These are phyloP conservation scores for Listronotus bonariensis DNA, from an alignment of 1,140 invertebrate genomes.

Conservation along the genomic window DNA sequence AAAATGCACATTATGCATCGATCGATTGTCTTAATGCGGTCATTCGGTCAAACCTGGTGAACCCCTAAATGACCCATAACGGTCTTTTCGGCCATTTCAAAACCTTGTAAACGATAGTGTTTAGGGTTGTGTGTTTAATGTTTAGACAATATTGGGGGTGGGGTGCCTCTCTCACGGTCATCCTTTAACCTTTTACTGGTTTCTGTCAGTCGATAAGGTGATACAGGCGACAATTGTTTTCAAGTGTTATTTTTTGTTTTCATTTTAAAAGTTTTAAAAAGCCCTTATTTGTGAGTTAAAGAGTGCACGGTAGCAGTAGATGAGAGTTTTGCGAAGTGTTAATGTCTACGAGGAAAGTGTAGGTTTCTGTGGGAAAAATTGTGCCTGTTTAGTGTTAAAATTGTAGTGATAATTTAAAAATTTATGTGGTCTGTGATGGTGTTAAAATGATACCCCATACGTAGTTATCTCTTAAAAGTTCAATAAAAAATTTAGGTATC, in stretches of 20 bases:
- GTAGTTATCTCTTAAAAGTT: too few species aligned
- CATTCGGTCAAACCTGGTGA: constrained; percentile 12
- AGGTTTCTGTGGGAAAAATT: too few species aligned
- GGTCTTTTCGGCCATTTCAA: constrained; percentile 39
- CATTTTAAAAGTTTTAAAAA: not conserved
- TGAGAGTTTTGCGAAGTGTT: too few species aligned
- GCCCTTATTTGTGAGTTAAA: too few species aligned
- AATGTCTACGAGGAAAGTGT: too few species aligned
- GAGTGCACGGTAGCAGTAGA: too few species aligned
- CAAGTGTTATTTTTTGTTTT: not conserved
- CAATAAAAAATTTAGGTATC: too few species aligned
- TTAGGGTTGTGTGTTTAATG: constrained; percentile 50
- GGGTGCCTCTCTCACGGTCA: constrained; percentile 24
- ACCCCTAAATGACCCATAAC: constrained; percentile 36
- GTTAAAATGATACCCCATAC: too few species aligned
- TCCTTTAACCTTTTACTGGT: not conserved
- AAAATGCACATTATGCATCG: too few species aligned
- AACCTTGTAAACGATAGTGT: constrained; percentile 36
- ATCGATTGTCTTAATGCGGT: constrained; percentile 26
- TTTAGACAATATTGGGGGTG: constrained; percentile 41
- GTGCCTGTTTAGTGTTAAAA: too few species aligned
- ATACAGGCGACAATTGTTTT: not conserved
- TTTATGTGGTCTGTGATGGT: too few species aligned
- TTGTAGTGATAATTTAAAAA: too few species aligned
- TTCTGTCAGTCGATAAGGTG: constrained; percentile 12